Percentiles rank a stretch among this genome's conserved stretches.
phyloP scores from a whole-genome alignment of 2,888 invertebrate genomes.

The Helleia helle region DNA sequence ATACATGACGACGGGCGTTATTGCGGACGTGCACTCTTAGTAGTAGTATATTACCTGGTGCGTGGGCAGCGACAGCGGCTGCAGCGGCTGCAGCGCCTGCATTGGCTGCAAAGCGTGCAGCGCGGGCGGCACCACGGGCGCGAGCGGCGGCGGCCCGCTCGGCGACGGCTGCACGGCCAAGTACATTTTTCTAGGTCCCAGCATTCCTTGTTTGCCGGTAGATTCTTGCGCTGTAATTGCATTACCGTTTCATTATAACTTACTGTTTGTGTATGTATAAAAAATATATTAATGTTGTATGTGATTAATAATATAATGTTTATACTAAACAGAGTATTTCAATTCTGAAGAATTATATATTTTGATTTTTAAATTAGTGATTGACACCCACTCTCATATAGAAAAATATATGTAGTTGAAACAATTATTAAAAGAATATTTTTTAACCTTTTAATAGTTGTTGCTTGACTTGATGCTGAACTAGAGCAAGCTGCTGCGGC shows the following conservation, averaged over 20 bases:
- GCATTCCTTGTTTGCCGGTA: slow-evolving; percentile 87
- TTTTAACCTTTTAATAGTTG: slow-evolving; percentile 85
- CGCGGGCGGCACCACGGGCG: slow-evolving; percentile 34
- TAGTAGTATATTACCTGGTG: slow-evolving; percentile 72
- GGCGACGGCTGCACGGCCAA: slow-evolving; percentile 86
- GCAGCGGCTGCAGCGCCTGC: slow-evolving; percentile 46
- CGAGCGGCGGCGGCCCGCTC: slow-evolving; percentile 44
- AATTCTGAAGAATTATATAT: no score
- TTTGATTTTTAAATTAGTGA: no score
- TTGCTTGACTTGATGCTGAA: slow-evolving; percentile 92
- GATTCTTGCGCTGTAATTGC: slow-evolving; percentile 85
- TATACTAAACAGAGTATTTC: no score
- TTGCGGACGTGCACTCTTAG: no score
- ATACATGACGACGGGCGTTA: slow-evolving; percentile 1
- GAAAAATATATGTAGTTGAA: no score
- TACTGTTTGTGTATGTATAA: no score
- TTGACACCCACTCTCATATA: no score
- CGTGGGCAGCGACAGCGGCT: slow-evolving; percentile 52
- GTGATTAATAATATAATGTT: no score
- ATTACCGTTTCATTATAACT: no score
- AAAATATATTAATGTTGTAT: no score
- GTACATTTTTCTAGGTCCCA: slow-evolving; percentile 90
- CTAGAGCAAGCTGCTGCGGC: slow-evolving; percentile 84
- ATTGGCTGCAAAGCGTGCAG: slow-evolving; percentile 33
- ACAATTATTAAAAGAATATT: no score